Evolutionary conservation across 2,797 vertebrate genomes (phyloP).

Genomic region (Sebastes baramenuke): DNA sequence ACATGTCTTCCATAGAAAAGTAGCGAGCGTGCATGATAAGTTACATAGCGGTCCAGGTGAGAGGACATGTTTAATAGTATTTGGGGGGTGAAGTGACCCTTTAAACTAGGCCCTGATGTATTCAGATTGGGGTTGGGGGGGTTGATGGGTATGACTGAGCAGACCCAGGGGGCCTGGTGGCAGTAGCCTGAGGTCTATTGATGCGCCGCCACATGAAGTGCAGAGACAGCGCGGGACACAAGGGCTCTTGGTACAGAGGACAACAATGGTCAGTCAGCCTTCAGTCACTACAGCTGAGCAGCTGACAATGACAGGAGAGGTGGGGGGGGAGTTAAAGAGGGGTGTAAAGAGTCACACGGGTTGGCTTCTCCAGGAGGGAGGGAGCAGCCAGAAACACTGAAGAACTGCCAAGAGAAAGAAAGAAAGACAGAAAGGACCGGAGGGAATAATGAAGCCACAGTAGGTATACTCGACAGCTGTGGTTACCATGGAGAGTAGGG

Average conservation of each 20-base stretch:
- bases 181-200: slow-evolving; percentile 47
- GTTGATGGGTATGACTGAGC: neutral
- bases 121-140: neutral
- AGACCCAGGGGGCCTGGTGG: slow-evolving; percentile 11
- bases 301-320: slow-evolving; percentile 47
- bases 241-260: slow-evolving; percentile 67
- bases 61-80: neutral
- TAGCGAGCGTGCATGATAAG: neutral
- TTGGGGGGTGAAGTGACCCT: neutral
- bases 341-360: slow-evolving; percentile 22
- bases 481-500: neutral
- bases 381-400: neutral
- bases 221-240: slow-evolving; percentile 50
- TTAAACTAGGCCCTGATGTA: neutral
- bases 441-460: slow-evolving; percentile 36
- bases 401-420: neutral
- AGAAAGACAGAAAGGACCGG: slow-evolving; percentile 4
- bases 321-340: neutral
- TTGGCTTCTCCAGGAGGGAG: neutral
- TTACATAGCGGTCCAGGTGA: neutral
- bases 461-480: slow-evolving; percentile 29
- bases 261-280: slow-evolving; percentile 57
- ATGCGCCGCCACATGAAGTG: slow-evolving; percentile 47
- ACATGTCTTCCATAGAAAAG: neutral
- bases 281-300: slow-evolving; percentile 38